These are phyloP conservation scores for Psephotus haematonotus DNA, from an alignment of 2,113 vertebrate genomes.

Conservation along the genomic window DNA sequence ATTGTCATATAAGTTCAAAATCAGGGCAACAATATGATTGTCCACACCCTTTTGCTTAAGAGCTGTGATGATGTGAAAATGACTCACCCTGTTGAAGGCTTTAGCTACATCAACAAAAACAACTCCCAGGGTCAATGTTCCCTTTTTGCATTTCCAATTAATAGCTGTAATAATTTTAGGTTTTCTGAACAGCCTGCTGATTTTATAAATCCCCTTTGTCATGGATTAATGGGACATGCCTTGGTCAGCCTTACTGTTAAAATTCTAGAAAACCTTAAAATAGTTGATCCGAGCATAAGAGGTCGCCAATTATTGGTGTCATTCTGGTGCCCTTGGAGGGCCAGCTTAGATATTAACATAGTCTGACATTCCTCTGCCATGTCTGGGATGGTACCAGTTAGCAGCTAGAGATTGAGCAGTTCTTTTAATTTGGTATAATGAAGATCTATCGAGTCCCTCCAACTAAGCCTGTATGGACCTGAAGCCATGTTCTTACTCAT, in stretches of 20 bases:
- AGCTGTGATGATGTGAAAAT: neutral
- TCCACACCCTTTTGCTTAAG: neutral
- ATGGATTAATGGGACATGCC: neutral
- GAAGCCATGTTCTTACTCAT: neutral
- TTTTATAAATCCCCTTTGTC: neutral
- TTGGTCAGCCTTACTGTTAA: neutral
- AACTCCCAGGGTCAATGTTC: neutral
- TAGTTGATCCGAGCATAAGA: neutral
- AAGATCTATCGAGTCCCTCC: neutral
- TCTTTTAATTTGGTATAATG: neutral
- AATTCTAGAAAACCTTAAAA: neutral
- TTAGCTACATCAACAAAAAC: neutral
- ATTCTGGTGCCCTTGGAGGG: neutral
- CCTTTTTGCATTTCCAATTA: neutral
- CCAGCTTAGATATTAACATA: neutral
- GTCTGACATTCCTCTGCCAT: neutral
- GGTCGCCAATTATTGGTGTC: neutral
- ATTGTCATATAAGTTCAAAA: neutral
- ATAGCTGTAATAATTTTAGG: neutral
- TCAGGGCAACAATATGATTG: neutral
- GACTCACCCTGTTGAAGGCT: neutral
- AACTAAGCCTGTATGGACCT: neutral
- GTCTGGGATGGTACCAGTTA: neutral
- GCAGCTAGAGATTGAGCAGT: neutral
- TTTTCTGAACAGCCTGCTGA: neutral